Conservation (phyloP, 53 echinoderm and acorn worm species). For the Paracentrotus lividus region DNA sequence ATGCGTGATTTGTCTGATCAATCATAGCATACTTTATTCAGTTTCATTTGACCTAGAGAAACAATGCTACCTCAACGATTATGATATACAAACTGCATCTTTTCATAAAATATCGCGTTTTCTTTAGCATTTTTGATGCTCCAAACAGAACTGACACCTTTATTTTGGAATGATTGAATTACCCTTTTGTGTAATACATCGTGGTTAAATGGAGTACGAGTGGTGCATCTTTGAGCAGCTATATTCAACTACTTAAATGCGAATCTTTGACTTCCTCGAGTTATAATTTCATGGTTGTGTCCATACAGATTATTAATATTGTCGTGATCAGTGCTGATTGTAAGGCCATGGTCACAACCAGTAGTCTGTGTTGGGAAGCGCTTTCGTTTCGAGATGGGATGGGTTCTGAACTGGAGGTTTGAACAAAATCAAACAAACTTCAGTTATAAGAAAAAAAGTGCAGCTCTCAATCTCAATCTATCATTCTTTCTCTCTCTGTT, state of each 20-base stretch:
- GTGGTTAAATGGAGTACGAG: not conserved
- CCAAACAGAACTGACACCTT: conserved; percentile 16
- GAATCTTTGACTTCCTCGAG: conserved; percentile 19
- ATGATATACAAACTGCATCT: not conserved
- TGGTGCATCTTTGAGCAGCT: conserved; percentile 1
- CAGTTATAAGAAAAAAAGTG: no score
- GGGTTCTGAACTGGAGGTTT: no score
- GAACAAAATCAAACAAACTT: no score
- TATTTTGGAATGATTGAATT: conserved; percentile 33
- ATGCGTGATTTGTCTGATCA: not conserved
- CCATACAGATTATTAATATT: not conserved
- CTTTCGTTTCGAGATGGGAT: no score
- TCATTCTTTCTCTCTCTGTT: no score
- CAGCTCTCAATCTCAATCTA: no score
- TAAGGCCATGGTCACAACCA: no score
- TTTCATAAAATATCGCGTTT: not conserved
- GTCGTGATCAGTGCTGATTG: not conserved
- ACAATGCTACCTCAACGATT: not conserved
- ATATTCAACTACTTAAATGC: not conserved
- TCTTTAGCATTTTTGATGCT: not conserved
- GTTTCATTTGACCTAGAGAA: not conserved
- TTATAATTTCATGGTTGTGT: not conserved
- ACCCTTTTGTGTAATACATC: not conserved
- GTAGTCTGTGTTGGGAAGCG: no score
- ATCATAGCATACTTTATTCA: not conserved